Conservation (phyloP, 2,113 vertebrate species). For the Forbesichthys agassizii region DNA sequence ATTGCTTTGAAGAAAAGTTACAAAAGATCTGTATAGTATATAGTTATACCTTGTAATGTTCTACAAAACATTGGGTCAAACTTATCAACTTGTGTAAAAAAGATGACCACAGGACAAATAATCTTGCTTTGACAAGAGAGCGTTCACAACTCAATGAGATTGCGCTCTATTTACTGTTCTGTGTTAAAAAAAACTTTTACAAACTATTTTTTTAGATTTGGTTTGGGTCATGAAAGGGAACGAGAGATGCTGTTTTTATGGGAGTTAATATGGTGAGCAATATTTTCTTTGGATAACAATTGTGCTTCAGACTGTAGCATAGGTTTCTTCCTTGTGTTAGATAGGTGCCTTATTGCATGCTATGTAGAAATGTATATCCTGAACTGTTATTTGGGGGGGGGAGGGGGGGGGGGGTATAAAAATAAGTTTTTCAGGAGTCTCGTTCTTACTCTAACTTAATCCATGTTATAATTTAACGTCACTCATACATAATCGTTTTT, state of each 20-base stretch:
- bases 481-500: conserved; percentile 58
- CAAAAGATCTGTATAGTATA: conserved; percentile 66
- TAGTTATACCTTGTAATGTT: conserved; percentile 62
- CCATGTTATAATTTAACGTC: conserved; percentile 76
- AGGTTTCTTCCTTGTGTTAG: conserved; percentile 83
- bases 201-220: conserved; percentile 82
- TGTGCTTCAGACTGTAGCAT: conserved; percentile 80
- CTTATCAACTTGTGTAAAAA: conserved; percentile 67
- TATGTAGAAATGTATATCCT: conserved; percentile 79
- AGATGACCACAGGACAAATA: conserved; percentile 51
- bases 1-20: conserved; percentile 63
- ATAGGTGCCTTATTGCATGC: conserved; percentile 86
- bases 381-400: conserved; percentile 67
- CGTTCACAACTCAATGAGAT: conserved; percentile 63
- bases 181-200: conserved; percentile 80
- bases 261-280: conserved; percentile 75
- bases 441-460: conserved; percentile 75
- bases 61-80: conserved; percentile 59
- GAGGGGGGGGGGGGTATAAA: conserved; percentile 35
- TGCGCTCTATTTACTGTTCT: conserved; percentile 74
- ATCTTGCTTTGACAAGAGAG: conserved; percentile 46
- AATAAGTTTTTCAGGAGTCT: conserved; percentile 68
- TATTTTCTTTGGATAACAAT: conserved; percentile 69
- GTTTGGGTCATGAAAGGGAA: conserved; percentile 79
- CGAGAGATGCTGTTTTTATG: conserved; percentile 75